phyloP scores from a whole-genome alignment of 2,113 vertebrate species.

The Brachirus orientalis region DNA sequence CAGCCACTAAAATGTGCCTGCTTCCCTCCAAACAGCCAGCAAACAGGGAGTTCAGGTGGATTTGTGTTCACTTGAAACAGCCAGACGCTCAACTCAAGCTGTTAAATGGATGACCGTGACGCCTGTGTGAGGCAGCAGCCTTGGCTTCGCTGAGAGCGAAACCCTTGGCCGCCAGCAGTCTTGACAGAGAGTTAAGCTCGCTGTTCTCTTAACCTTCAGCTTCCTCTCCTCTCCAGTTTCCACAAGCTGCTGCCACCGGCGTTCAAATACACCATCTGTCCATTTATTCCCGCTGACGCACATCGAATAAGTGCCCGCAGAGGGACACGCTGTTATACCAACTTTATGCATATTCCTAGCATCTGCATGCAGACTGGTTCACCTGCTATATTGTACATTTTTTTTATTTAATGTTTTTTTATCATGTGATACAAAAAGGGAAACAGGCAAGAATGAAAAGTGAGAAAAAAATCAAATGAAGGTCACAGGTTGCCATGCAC shows the following conservation, averaged over 20 bases:
- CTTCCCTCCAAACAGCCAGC: conserved; percentile 29
- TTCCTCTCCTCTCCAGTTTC: conserved; percentile 31
- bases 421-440: not conserved
- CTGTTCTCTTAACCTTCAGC: conserved; percentile 71
- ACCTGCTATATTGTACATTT: not conserved
- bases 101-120: conserved; percentile 57
- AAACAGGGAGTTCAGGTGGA: conserved; percentile 44
- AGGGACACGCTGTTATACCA: conserved; percentile 5
- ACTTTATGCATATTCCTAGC: not conserved
- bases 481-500: too few species aligned
- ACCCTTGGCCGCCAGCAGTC: conserved; percentile 43
- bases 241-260: not conserved
- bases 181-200: conserved; percentile 62
- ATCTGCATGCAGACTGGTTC: not conserved
- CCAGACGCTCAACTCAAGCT: conserved; percentile 36
- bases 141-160: conserved; percentile 53
- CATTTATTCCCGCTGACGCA: conserved; percentile 25
- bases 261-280: conserved; percentile 14
- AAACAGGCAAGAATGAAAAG: not conserved
- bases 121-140: conserved; percentile 38
- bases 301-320: conserved; percentile 4
- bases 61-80: conserved; percentile 58
- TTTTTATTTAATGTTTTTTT: not conserved
- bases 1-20: conserved; percentile 32
- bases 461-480: not conserved